phyloP scores from a whole-genome alignment of 2,797 vertebrate species.

The Enteromius trimaculatus region DNA sequence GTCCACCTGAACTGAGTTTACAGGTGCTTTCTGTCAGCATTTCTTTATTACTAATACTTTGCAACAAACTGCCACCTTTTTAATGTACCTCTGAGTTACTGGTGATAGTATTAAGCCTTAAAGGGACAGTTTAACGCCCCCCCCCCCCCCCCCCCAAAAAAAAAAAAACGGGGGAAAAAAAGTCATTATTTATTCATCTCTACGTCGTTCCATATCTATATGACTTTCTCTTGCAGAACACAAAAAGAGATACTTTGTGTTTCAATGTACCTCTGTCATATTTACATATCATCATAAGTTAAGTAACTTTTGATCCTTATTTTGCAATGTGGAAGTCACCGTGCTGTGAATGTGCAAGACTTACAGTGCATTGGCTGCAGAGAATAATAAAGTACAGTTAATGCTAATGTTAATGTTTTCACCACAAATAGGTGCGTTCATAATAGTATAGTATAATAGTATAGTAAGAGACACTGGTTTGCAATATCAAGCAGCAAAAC shows the following conservation, averaged over 20 bases:
- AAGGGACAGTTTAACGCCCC: not conserved
- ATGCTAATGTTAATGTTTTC: not conserved
- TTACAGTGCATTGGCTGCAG: not conserved
- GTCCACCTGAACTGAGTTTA: conserved; percentile 1
- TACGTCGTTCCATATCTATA: not conserved
- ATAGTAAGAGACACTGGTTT: not conserved
- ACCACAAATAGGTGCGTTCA: not conserved
- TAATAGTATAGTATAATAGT: not conserved
- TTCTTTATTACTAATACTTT: not conserved
- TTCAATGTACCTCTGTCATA: not conserved
- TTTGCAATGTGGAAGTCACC: not conserved
- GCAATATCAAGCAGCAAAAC: not conserved
- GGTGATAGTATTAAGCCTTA: not conserved
- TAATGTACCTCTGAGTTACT: not conserved
- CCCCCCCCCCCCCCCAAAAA: not conserved
- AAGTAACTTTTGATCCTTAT: not conserved
- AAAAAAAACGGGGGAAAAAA: not conserved
- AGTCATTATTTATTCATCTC: not conserved
- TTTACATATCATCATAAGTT: too few relatives aligned
- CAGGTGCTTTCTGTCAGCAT: not conserved
- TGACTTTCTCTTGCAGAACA: not conserved
- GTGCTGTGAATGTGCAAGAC: not conserved
- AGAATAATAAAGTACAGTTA: not conserved
- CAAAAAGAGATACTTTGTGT: not conserved
- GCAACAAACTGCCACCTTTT: not conserved